Conservation (phyloP, 2,113 vertebrate genomes). For the Chloropsis hardwickii region DNA sequence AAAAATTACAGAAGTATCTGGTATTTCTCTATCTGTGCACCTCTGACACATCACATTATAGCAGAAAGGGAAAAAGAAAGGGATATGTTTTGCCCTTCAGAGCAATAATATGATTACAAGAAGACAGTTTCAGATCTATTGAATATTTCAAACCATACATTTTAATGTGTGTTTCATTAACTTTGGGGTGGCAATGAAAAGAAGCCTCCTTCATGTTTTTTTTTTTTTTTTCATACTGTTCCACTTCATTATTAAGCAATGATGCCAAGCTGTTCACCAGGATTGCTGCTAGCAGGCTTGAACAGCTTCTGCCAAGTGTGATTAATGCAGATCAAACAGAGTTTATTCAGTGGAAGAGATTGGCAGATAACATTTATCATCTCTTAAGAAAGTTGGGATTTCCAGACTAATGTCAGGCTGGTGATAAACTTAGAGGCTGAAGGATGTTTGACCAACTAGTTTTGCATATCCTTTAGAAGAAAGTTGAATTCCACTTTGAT, state of each 20-base stretch:
- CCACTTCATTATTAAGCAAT: conserved; percentile 71
- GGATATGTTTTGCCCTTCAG: conserved; percentile 4
- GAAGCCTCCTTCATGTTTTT: conserved; percentile 48
- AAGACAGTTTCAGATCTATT: background rate
- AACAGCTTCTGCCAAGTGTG: conserved; percentile 72
- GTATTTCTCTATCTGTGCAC: background rate
- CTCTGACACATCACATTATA: background rate
- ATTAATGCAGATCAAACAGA: conserved; percentile 78
- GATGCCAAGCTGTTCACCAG: conserved; percentile 72
- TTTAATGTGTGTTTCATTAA: conserved; percentile 58
- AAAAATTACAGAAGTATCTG: background rate
- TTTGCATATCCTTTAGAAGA: conserved; percentile 34
- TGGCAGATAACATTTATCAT: conserved; percentile 79
- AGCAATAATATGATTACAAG: background rate
- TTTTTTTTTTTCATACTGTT: conserved; percentile 39
- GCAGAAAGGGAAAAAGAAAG: background rate
- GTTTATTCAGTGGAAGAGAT: conserved; percentile 74
- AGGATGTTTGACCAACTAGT: conserved; percentile 35
- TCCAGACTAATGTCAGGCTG: conserved; percentile 59
- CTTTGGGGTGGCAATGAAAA: conserved; percentile 43
- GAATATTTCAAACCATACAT: conserved; percentile 46
- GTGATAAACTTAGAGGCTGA: conserved; percentile 61
- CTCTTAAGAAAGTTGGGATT: conserved; percentile 68
- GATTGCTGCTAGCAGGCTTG: conserved; percentile 68
- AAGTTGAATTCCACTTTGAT: conserved; percentile 35